Evolutionary conservation across 2,113 vertebrate genomes (phyloP).

Genomic region (Notechis scutatus): DNA sequence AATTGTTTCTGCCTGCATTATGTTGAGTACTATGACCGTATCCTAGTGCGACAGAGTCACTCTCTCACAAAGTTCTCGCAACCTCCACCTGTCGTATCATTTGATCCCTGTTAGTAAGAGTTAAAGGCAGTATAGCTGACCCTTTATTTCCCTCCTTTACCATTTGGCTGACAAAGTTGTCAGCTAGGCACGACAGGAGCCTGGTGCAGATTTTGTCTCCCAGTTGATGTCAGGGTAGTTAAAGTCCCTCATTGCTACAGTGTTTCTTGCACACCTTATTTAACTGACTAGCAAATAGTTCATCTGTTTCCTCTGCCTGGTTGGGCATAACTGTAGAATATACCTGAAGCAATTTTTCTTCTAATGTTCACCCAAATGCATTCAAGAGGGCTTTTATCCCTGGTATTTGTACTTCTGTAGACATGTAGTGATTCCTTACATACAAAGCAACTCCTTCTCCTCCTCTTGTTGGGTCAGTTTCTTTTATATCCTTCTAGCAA

Average conservation of each 20-base stretch:
- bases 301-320: background rate
- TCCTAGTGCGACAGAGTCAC: background rate
- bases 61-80: background rate
- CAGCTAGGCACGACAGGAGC: background rate
- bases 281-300: background rate
- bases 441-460: background rate
- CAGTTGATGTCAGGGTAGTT: background rate
- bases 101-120: background rate
- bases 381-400: background rate
- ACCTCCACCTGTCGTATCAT: background rate
- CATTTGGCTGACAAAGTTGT: background rate
- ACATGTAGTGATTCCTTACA: background rate
- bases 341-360: background rate
- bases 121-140: background rate
- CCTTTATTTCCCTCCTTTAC: background rate
- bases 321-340: background rate
- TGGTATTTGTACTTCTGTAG: background rate
- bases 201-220: background rate
- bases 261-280: background rate
- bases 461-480: background rate
- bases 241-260: background rate
- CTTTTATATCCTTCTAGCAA: background rate
- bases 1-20: background rate
- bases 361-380: background rate
- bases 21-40: background rate